Percentiles rank a stretch among this genome's conserved stretches.
phyloP scores from a whole-genome alignment of 1,140 invertebrate species.

The Odontomachus brunneus region DNA sequence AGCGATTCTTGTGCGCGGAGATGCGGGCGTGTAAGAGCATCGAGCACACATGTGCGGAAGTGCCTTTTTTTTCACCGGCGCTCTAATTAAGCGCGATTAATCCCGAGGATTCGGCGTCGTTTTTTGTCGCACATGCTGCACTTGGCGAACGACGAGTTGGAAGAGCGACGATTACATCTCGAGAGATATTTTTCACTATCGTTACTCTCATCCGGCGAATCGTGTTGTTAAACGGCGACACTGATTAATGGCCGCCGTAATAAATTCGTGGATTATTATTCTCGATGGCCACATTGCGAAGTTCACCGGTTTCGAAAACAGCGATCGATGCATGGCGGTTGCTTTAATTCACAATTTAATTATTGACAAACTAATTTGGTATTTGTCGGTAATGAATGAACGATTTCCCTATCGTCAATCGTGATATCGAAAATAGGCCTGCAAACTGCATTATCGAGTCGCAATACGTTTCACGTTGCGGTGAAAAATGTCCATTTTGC shows the following conservation, averaged over 20 bases:
- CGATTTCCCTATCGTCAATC: neutral
- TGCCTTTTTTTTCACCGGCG: slow-evolving; percentile 5
- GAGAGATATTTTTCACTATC: slow-evolving; percentile 6
- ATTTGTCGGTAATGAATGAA: neutral
- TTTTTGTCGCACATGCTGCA: slow-evolving; percentile 31
- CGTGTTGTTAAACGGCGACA: neutral
- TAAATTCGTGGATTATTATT: slow-evolving; percentile 19
- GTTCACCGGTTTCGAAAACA: neutral
- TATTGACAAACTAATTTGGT: neutral
- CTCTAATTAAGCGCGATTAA: slow-evolving; percentile 67
- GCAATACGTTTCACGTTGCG: too few relatives aligned
- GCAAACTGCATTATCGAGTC: neutral
- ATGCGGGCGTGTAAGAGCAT: slow-evolving; percentile 23
- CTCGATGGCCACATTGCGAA: neutral
- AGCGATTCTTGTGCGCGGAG: neutral
- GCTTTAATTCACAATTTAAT: neutral
- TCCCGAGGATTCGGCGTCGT: neutral
- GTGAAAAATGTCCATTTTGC: neutral
- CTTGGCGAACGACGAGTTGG: neutral
- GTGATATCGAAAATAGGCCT: neutral
- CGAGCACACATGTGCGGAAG: neutral
- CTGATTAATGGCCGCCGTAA: neutral
- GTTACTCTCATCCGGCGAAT: neutral
- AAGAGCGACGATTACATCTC: neutral
- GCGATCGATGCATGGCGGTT: neutral